phyloP scores from a whole-genome alignment of 2,888 invertebrate species.

The Trichopria drosophilae region DNA sequence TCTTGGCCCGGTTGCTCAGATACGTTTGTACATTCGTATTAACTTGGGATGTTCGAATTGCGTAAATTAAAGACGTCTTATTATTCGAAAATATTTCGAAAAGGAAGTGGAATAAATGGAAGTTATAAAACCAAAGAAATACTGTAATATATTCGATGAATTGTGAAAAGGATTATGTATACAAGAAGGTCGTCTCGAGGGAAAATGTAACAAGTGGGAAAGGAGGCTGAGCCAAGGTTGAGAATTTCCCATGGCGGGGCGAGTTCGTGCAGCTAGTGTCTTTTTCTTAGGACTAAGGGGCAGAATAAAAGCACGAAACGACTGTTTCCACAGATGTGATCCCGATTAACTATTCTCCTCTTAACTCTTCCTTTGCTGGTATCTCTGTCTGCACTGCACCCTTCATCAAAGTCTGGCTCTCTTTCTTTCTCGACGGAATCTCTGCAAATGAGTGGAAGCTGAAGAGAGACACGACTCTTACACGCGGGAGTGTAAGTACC shows the following conservation, averaged over 20 bases:
- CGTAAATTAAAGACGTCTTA: no score
- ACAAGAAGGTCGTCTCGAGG: no score
- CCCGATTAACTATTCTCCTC: no score
- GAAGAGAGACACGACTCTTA: no score
- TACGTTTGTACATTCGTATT: no score
- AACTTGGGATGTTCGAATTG: no score
- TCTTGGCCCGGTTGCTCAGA: conserved; percentile 22
- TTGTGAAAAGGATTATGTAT: no score
- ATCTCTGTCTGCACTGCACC: neutral
- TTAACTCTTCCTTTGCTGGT: conserved; percentile 5
- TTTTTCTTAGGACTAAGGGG: conserved; percentile 21
- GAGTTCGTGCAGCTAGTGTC: conserved; percentile 21
- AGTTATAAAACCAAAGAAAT: neutral
- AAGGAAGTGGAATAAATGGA: neutral
- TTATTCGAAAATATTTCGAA: no score
- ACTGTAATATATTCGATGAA: neutral
- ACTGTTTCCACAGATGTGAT: conserved; percentile 42
- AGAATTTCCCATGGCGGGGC: conserved; percentile 42
- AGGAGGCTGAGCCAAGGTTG: conserved; percentile 40
- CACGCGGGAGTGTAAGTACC: neutral
- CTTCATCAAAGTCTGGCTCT: neutral
- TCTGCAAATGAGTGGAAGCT: no score
- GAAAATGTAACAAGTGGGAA: neutral
- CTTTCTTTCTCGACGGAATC: neutral
- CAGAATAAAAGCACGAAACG: conserved; percentile 35